A percentile compares a stretch with the other conserved stretches of the same genome.
phyloP scores from a whole-genome alignment of 2,888 invertebrate species.

The Cephus rjabovi region DNA sequence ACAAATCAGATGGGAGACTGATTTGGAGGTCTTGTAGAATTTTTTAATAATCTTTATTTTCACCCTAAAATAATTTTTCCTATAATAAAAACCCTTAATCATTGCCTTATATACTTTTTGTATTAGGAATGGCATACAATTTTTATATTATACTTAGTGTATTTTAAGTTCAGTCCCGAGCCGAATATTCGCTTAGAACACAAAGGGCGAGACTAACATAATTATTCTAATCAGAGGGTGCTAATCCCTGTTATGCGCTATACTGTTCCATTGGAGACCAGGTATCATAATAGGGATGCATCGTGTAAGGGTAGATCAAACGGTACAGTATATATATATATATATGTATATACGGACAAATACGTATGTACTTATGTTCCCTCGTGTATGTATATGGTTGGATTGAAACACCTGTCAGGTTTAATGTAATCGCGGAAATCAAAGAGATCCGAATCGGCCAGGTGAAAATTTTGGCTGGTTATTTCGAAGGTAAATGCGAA shows the following conservation, averaged over 20 bases:
- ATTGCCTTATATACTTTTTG: not conserved
- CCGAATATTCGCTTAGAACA: not conserved
- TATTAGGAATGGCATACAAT: not conserved
- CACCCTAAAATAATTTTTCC: not conserved
- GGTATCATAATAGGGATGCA: not conserved
- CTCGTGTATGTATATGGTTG: not conserved
- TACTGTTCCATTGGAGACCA: not conserved
- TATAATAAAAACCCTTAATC: not conserved
- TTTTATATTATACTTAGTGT: not conserved
- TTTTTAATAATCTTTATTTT: too few relatives aligned
- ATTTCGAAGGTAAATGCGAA: conserved; percentile 36
- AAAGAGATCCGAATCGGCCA: conserved; percentile 49
- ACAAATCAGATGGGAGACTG: not conserved
- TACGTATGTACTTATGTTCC: not conserved
- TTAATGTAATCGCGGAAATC: conserved; percentile 61
- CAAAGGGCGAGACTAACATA: not conserved
- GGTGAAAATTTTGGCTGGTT: conserved; percentile 40
- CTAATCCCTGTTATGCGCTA: not conserved
- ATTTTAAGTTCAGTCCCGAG: not conserved
- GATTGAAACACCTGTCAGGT: conserved; percentile 55
- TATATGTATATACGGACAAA: not conserved
- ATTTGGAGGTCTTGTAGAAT: not conserved
- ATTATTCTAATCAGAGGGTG: conserved; percentile 6
- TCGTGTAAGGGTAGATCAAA: not conserved
- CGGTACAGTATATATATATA: not conserved